These are phyloP conservation scores for Hippocampus zosterae DNA, from an alignment of 2,113 vertebrate species.

Conservation along the genomic window DNA sequence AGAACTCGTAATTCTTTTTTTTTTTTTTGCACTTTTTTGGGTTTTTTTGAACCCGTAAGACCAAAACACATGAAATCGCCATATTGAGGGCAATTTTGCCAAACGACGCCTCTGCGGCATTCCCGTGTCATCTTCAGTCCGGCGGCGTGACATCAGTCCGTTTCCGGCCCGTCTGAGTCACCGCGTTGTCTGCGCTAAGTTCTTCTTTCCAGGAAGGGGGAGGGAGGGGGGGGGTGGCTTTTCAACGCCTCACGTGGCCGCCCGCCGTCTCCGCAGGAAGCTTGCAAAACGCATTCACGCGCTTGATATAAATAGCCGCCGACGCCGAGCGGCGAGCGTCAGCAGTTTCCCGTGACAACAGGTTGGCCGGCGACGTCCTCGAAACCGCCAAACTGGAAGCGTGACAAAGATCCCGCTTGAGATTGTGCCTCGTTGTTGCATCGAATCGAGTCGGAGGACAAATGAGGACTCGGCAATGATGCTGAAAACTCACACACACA, in stretches of 20 bases:
- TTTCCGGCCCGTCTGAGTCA: constrained; percentile 17
- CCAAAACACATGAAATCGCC: too few species aligned
- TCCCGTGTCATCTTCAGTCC: constrained; percentile 2
- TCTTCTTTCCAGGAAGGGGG: constrained; percentile 22
- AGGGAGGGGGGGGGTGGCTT: neutral
- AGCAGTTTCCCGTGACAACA: constrained; percentile 57
- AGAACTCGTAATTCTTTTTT: too few species aligned
- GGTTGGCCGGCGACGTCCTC: constrained; percentile 25
- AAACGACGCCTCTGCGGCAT: neutral
- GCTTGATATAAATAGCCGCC: constrained; percentile 49
- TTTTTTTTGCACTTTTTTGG: too few species aligned
- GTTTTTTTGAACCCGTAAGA: too few species aligned
- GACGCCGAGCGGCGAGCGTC: constrained; percentile 35
- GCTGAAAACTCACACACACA: neutral
- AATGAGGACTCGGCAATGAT: neutral
- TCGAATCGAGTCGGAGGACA: neutral
- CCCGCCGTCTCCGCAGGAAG: constrained; percentile 30
- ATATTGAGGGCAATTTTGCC: neutral
- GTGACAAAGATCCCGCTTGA: too few species aligned
- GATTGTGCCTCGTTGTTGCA: too few species aligned
- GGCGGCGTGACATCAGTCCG: neutral
- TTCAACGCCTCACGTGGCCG: neutral
- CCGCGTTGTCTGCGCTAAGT: constrained; percentile 10
- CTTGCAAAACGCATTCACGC: constrained; percentile 24
- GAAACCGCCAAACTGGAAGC: neutral